Percentiles rank a stretch among this genome's conserved stretches.
These are phyloP conservation scores for Sycophaga agraensis DNA, from an alignment of 1,140 invertebrate species.

Conservation along the genomic window DNA sequence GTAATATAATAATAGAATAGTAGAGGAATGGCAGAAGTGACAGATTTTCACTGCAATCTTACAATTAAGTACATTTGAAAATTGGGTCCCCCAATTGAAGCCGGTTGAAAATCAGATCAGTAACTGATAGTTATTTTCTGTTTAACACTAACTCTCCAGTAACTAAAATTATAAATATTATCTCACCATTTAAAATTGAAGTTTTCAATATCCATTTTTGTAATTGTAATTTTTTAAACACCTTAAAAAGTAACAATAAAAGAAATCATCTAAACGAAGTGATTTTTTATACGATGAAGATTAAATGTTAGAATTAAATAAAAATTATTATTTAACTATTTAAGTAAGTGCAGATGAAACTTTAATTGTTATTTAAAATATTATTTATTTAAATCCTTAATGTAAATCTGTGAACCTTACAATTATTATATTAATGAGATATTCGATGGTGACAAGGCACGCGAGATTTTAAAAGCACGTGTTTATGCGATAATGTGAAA, in stretches of 20 bases:
- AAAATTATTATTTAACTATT: no score
- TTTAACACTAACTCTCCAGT: no score
- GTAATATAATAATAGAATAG: background rate
- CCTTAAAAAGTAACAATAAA: background rate
- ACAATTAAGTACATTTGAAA: slow-evolving; percentile 12
- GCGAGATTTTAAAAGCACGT: background rate
- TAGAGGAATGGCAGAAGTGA: background rate
- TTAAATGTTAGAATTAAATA: background rate
- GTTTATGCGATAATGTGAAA: slow-evolving; percentile 11
- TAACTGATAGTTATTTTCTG: background rate
- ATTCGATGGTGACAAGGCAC: background rate
- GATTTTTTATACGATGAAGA: background rate
- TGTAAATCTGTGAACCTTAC: no score
- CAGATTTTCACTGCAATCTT: background rate
- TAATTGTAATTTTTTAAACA: no score
- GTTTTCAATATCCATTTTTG: no score
- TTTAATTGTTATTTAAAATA: no score
- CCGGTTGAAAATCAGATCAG: slow-evolving; percentile 17
- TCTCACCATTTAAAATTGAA: no score
- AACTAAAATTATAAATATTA: no score
- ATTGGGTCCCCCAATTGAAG: slow-evolving; percentile 7
- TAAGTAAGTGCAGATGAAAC: no score
- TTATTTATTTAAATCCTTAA: no score
- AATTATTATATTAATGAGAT: no score
- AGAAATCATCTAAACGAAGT: background rate